Evolutionary conservation across 2,888 invertebrate species (phyloP).

Genomic region (Amphimallon solstitiale): DNA sequence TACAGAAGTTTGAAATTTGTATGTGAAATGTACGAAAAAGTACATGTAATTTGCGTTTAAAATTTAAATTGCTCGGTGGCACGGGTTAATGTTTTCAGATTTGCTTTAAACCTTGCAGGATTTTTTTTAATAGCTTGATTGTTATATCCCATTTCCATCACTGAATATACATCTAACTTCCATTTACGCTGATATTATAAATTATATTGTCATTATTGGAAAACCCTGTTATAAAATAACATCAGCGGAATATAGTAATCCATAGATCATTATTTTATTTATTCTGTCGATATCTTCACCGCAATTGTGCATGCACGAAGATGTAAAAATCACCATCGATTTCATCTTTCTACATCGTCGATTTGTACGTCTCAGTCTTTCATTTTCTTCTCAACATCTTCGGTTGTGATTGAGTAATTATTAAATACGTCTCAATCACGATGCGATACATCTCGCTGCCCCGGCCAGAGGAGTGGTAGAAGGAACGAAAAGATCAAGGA

Average conservation of each 20-base stretch:
- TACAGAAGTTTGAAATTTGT: too few species aligned
- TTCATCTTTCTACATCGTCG: constrained; percentile 9
- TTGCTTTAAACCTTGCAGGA: too few species aligned
- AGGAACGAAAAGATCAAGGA: background rate
- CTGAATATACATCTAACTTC: too few species aligned
- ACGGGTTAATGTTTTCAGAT: too few species aligned
- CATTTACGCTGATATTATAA: too few species aligned
- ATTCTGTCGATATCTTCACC: background rate
- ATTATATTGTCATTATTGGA: too few species aligned
- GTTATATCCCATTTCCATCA: too few species aligned
- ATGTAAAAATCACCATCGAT: constrained; percentile 10
- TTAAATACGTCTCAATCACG: constrained; percentile 55
- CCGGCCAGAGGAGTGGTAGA: constrained; percentile 11
- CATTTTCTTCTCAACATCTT: constrained; percentile 11
- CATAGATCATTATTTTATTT: constrained; percentile 22
- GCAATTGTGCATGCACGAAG: constrained; percentile 3
- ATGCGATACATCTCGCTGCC: constrained; percentile 33
- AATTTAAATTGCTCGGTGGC: too few species aligned
- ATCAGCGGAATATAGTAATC: constrained; percentile 7
- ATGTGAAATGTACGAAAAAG: too few species aligned
- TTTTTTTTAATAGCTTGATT: too few species aligned
- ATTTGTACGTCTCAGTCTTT: constrained; percentile 38
- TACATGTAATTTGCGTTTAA: too few species aligned
- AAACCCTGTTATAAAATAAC: too few species aligned
- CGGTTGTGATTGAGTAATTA: constrained; percentile 53